A percentile compares a stretch with the other conserved stretches of the same genome.
Evolutionary conservation across 2,113 vertebrate genomes (phyloP).

Genomic region (Alaudala cheleensis): DNA sequence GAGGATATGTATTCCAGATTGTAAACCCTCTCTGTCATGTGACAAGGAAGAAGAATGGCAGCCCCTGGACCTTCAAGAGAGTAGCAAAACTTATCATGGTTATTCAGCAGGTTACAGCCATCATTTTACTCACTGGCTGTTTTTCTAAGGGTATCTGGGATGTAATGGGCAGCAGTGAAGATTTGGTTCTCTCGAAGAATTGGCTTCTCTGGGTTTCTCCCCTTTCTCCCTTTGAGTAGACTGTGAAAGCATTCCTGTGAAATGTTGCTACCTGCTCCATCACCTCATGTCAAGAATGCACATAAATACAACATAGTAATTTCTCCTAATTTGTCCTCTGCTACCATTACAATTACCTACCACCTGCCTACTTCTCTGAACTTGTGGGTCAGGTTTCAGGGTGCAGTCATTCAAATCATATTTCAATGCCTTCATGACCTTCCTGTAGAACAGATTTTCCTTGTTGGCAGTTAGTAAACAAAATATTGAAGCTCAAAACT

Average conservation of each 20-base stretch:
- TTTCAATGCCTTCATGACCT: background rate
- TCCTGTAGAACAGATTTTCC: background rate
- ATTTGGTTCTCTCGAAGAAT: background rate
- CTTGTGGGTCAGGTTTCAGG: background rate
- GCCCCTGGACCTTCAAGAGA: too few relatives aligned
- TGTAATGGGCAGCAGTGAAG: fast-evolving
- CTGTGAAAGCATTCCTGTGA: background rate
- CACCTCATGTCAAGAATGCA: background rate
- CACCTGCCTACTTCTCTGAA: background rate
- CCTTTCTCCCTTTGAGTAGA: background rate
- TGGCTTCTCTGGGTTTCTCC: background rate
- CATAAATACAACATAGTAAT: background rate
- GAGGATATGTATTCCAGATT: background rate
- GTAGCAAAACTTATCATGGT: background rate
- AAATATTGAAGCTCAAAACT: background rate
- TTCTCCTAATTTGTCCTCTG: background rate
- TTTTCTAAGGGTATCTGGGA: background rate
- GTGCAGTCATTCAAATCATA: background rate
- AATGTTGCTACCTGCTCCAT: fast-evolving
- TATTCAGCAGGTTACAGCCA: background rate
- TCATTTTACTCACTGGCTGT: fast-evolving
- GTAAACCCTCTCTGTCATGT: background rate
- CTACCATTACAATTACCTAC: background rate
- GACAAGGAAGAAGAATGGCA: background rate
- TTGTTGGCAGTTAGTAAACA: background rate